These are phyloP conservation scores for Jordanella pulchra DNA, from an alignment of 2,797 vertebrate species.

Conservation along the genomic window DNA sequence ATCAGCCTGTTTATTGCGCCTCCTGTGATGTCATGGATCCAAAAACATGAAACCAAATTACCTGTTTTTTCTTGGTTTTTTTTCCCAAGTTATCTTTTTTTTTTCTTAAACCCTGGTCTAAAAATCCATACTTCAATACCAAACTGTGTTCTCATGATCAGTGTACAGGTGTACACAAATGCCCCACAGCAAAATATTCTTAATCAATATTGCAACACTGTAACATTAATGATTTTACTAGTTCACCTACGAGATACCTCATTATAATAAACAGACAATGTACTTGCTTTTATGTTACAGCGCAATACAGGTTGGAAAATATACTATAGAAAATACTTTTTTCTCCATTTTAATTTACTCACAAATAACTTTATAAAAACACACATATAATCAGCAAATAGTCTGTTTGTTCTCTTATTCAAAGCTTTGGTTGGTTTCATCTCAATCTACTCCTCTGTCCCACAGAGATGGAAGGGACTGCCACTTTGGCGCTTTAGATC, in stretches of 20 bases:
- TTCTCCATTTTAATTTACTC: slow-evolving; percentile 24
- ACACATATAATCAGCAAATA: slow-evolving; percentile 16
- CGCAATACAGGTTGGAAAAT: not conserved
- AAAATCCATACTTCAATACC: not conserved
- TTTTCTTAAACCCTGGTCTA: not conserved
- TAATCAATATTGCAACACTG: not conserved
- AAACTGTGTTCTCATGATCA: not conserved
- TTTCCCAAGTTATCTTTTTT: too few species aligned
- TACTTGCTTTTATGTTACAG: slow-evolving; percentile 1
- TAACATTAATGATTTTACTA: slow-evolving; percentile 21
- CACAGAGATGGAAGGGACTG: slow-evolving; percentile 47
- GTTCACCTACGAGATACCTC: slow-evolving; percentile 1
- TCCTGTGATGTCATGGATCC: too few species aligned
- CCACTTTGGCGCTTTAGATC: slow-evolving; percentile 56
- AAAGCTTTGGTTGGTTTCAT: slow-evolving; percentile 39
- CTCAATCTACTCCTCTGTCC: slow-evolving; percentile 42
- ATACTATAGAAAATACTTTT: not conserved
- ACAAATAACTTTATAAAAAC: slow-evolving; percentile 23
- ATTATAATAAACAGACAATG: not conserved
- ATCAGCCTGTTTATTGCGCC: too few species aligned
- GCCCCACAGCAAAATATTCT: too few species aligned
- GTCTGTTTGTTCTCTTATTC: slow-evolving; percentile 49
- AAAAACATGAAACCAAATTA: too few species aligned
- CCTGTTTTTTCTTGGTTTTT: too few species aligned
- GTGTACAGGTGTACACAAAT: not conserved